These are phyloP conservation scores for Xyrauchen texanus DNA, from an alignment of 2,113 vertebrate genomes.

Conservation along the genomic window DNA sequence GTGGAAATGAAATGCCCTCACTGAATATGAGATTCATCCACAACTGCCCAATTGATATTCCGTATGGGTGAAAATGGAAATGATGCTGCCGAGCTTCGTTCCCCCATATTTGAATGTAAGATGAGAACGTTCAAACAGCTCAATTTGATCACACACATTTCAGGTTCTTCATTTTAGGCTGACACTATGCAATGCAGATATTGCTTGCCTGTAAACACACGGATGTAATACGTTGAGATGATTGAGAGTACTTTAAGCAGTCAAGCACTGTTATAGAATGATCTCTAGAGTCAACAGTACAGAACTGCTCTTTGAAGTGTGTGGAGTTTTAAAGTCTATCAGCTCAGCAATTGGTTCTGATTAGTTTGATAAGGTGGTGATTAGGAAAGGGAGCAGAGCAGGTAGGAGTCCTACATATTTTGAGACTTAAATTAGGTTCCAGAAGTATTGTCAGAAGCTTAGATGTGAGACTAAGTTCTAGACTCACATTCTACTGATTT, in stretches of 20 bases:
- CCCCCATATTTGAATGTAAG: constrained; percentile 41
- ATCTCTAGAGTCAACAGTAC: constrained; percentile 51
- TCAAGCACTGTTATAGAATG: constrained; percentile 37
- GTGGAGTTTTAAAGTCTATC: constrained; percentile 54
- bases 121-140: constrained; percentile 32
- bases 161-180: constrained; percentile 16
- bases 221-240: constrained; percentile 37
- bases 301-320: constrained; percentile 21
- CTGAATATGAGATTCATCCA: background rate
- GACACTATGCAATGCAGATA: background rate
- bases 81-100: constrained; percentile 1
- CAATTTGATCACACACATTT: constrained; percentile 25
- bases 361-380: background rate
- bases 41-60: constrained; percentile 39
- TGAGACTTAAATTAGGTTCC: too few species aligned
- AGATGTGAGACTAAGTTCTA: too few species aligned
- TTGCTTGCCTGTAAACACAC: constrained; percentile 14
- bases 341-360: constrained; percentile 27
- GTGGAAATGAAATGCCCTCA: constrained; percentile 17
- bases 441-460: too few species aligned
- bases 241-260: constrained; percentile 54
- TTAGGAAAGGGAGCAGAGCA: constrained; percentile 39
- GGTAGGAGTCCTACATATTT: too few species aligned
- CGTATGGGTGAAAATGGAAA: constrained; percentile 3
- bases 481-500: too few species aligned